Conservation (phyloP, 2,113 vertebrate species). For the Poecilia latipinna region DNA sequence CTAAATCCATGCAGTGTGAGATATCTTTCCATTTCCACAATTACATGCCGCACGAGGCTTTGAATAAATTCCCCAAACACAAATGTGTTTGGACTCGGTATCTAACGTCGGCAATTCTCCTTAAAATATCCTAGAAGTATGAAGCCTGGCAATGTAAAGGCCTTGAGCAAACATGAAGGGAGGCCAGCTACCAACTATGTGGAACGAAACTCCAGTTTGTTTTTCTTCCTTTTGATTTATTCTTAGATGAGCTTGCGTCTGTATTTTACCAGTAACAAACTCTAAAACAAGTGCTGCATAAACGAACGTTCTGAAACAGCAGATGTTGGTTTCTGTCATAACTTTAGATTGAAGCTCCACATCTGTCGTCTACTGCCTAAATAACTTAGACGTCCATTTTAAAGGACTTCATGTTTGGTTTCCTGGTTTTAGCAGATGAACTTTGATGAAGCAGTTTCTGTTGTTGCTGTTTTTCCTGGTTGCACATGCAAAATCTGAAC, state of each 20-base stretch:
- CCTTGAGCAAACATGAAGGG: constrained; percentile 54
- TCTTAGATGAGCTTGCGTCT: constrained; percentile 57
- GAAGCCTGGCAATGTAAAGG: constrained; percentile 41
- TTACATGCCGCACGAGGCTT: constrained; percentile 19
- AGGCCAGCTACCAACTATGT: constrained; percentile 39
- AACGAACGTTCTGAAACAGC: constrained; percentile 12
- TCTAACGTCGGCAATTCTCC: constrained; percentile 40
- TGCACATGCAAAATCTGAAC: not conserved
- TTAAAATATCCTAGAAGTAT: constrained; percentile 62
- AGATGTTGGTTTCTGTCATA: constrained; percentile 13
- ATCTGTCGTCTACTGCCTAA: constrained; percentile 18
- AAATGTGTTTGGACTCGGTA: constrained; percentile 41
- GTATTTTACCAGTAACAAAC: constrained; percentile 61
- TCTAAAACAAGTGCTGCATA: constrained; percentile 47
- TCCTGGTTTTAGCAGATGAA: not conserved
- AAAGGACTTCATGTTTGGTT: too few relatives aligned
- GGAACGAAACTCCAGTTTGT: constrained; percentile 50
- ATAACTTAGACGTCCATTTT: too few relatives aligned
- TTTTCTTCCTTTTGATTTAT: constrained; percentile 54
- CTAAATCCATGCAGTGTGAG: constrained; percentile 6
- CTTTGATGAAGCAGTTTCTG: not conserved
- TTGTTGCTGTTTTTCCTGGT: not conserved
- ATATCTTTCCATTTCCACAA: constrained; percentile 28
- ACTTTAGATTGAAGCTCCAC: constrained; percentile 20
- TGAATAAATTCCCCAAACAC: constrained; percentile 26